A percentile compares a stretch with the other conserved stretches of the same genome.
Evolutionary conservation across 2,797 vertebrate species (phyloP).

Genomic region (Ficedula albicollis): DNA sequence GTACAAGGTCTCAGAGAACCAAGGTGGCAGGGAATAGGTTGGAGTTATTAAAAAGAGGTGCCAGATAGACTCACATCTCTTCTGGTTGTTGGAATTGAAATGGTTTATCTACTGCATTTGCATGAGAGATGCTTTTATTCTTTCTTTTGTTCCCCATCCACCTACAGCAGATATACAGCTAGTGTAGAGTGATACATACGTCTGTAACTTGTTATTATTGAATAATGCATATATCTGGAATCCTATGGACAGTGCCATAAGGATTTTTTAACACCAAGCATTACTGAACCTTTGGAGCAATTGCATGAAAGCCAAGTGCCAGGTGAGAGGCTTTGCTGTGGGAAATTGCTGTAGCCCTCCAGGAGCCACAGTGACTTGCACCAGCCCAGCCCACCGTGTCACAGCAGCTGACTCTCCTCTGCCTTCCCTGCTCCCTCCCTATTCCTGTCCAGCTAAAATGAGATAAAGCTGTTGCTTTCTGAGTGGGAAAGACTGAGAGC

Average conservation of each 20-base stretch:
- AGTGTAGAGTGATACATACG: neutral
- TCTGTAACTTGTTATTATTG: neutral
- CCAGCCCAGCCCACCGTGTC: neutral
- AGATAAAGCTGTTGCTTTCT: neutral
- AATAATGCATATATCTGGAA: neutral
- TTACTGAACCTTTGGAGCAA: neutral
- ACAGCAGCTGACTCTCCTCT: neutral
- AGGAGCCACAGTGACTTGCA: neutral
- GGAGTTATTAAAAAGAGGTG: neutral
- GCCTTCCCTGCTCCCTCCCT: neutral
- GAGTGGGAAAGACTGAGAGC: neutral
- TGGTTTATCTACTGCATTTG: neutral
- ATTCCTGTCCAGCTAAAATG: neutral
- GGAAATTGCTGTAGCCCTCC: neutral
- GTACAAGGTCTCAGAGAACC: accelerated
- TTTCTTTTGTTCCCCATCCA: neutral
- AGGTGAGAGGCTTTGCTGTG: neutral
- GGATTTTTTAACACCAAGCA: neutral
- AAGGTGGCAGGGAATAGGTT: neutral
- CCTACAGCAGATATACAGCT: neutral
- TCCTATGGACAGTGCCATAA: neutral
- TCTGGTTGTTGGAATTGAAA: neutral
- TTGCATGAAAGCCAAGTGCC: neutral
- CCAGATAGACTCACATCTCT: neutral
- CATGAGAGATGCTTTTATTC: neutral